phyloP scores from a whole-genome alignment of 53 echinoderm and acorn worm genomes.

The Glandiceps talaboti region DNA sequence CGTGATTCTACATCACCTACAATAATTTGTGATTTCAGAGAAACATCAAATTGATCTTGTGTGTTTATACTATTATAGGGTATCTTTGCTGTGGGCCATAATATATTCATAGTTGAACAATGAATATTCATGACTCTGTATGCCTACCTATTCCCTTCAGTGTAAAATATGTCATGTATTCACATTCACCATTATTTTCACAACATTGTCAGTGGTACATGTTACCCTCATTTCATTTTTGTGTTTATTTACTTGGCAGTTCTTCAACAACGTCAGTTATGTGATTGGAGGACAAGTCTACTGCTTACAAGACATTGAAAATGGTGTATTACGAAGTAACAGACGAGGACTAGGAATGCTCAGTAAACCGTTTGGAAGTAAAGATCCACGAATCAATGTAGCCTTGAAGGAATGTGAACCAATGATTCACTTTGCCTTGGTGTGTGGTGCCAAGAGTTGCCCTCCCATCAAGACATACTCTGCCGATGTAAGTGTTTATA shows the following conservation, averaged over 20 bases:
- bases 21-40: no score
- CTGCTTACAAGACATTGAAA: constrained; percentile 91
- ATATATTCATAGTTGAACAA: no score
- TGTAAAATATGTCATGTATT: no score
- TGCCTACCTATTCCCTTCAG: no score
- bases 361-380: constrained; percentile 55
- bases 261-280: constrained; percentile 84
- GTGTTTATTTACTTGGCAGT: constrained; percentile 32
- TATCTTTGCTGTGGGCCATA: no score
- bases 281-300: constrained; percentile 83
- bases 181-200: neutral
- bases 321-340: constrained; percentile 77
- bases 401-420: constrained; percentile 66
- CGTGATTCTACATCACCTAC: no score
- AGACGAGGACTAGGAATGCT: constrained; percentile 65
- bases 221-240: no score
- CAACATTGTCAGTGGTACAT: no score
- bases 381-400: constrained; percentile 61
- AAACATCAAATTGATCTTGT: no score
- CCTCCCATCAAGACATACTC: constrained; percentile 95
- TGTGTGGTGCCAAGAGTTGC: constrained; percentile 96
- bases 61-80: no score
- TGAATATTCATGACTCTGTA: no score
- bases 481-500: constrained; percentile 47
- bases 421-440: constrained; percentile 84